Conservation (phyloP, 2,888 invertebrate species). For the Arge pagana region DNA sequence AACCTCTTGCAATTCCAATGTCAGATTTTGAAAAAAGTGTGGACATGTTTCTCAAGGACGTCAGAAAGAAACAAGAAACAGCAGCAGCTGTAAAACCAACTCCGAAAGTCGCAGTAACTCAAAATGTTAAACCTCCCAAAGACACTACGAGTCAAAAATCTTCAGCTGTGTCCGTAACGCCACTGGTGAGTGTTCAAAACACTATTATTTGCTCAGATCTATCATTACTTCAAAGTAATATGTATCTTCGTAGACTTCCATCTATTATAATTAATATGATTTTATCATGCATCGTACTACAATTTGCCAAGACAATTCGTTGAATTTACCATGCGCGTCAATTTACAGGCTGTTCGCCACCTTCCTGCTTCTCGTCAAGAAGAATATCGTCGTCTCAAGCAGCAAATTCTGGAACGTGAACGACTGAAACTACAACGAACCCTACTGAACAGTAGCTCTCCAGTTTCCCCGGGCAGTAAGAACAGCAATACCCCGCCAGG, state of each 20-base stretch:
- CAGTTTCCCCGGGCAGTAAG: slow-evolving; percentile 16
- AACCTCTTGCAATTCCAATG: slow-evolving; percentile 37
- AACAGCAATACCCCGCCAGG: slow-evolving; percentile 29
- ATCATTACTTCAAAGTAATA: background rate
- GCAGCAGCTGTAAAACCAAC: slow-evolving; percentile 30
- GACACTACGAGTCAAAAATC: slow-evolving; percentile 16
- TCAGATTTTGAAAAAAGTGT: slow-evolving; percentile 54
- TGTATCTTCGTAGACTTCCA: background rate
- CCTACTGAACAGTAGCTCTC: slow-evolving; percentile 26
- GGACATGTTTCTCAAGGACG: slow-evolving; percentile 49
- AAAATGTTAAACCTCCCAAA: slow-evolving; percentile 24
- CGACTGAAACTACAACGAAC: slow-evolving; percentile 39
- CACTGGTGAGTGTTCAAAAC: slow-evolving; percentile 37
- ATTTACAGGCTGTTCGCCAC: slow-evolving; percentile 55
- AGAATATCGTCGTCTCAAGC: slow-evolving; percentile 56
- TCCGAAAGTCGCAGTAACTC: slow-evolving; percentile 5
- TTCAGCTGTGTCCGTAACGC: slow-evolving; percentile 29
- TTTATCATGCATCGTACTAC: too few species aligned
- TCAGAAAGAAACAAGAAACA: slow-evolving; percentile 49
- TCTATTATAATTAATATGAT: background rate
- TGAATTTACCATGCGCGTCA: too few species aligned
- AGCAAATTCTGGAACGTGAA: slow-evolving; percentile 52
- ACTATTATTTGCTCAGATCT: too few species aligned
- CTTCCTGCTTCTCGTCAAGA: slow-evolving; percentile 55
- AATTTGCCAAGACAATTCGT: too few species aligned